A percentile compares a stretch with the other conserved stretches of the same genome.
These are phyloP conservation scores for Cinclus mexicanus DNA, from an alignment of 2,113 vertebrate species.

Conservation along the genomic window DNA sequence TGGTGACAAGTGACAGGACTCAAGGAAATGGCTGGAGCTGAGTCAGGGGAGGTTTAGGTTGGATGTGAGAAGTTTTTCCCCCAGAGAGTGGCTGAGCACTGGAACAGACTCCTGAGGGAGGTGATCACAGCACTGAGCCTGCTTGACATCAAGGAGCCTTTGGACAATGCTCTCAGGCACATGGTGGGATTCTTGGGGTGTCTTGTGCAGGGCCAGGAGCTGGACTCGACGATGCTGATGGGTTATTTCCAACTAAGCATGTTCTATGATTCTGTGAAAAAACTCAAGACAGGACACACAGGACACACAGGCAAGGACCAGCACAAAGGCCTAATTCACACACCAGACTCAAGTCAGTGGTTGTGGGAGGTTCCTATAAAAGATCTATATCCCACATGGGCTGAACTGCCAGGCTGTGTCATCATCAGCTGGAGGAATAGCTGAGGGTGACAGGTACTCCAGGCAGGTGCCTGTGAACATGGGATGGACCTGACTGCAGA, in stretches of 20 bases:
- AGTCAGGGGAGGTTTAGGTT: background rate
- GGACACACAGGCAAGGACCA: background rate
- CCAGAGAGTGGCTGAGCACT: background rate
- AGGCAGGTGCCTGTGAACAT: background rate
- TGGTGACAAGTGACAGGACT: background rate
- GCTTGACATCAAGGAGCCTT: fast-evolving
- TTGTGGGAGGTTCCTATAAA: background rate
- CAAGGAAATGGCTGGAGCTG: background rate
- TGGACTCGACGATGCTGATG: fast-evolving
- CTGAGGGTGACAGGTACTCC: background rate
- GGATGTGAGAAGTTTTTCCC: background rate
- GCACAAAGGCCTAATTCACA: background rate
- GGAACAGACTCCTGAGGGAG: background rate
- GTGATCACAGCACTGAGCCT: background rate
- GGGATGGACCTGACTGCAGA: background rate
- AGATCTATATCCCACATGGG: background rate
- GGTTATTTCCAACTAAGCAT: background rate
- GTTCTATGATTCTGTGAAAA: background rate
- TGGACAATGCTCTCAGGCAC: background rate
- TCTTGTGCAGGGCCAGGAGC: background rate
- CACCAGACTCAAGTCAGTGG: background rate
- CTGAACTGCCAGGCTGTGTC: background rate
- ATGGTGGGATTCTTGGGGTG: fast-evolving
- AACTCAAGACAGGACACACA: fast-evolving
- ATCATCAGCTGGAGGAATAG: fast-evolving